Evolutionary conservation across 2,888 invertebrate species (phyloP).

Genomic region (Mechanitis mazaeus): DNA sequence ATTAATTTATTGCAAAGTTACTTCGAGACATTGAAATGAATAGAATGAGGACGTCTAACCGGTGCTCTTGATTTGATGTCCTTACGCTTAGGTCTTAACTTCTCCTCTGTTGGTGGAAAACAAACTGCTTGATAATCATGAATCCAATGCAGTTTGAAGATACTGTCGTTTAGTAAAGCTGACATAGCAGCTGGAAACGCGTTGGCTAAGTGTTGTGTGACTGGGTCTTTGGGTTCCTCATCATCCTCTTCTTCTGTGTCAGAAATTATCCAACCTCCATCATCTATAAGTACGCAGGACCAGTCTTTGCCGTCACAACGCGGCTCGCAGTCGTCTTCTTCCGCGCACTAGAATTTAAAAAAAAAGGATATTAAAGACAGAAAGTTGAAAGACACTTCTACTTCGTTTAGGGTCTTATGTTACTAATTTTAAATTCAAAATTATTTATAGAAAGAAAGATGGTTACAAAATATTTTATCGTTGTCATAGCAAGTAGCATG

Average conservation of each 20-base stretch:
- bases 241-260: slow-evolving; percentile 38
- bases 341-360: slow-evolving; percentile 41
- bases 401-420: too few relatives aligned
- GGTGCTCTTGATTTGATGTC: slow-evolving; percentile 34
- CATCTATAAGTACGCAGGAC: slow-evolving; percentile 64
- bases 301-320: slow-evolving; percentile 57
- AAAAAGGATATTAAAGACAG: neutral
- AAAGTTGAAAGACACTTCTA: too few relatives aligned
- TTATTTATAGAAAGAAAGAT: too few relatives aligned
- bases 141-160: slow-evolving; percentile 60
- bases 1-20: too few relatives aligned
- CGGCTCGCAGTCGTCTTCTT: slow-evolving; percentile 50
- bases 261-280: slow-evolving; percentile 62
- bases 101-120: slow-evolving; percentile 45
- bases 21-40: neutral
- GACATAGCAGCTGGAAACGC: slow-evolving; percentile 56
- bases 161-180: slow-evolving; percentile 48
- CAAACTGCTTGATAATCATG: slow-evolving; percentile 69
- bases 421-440: too few relatives aligned
- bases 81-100: slow-evolving; percentile 17
- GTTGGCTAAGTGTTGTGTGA: slow-evolving; percentile 53
- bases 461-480: too few relatives aligned
- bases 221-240: slow-evolving; percentile 38
- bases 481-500: too few relatives aligned
- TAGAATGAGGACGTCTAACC: slow-evolving; percentile 33